Conservation (phyloP, 2,113 vertebrate species). For the Accipiter cooperii region DNA sequence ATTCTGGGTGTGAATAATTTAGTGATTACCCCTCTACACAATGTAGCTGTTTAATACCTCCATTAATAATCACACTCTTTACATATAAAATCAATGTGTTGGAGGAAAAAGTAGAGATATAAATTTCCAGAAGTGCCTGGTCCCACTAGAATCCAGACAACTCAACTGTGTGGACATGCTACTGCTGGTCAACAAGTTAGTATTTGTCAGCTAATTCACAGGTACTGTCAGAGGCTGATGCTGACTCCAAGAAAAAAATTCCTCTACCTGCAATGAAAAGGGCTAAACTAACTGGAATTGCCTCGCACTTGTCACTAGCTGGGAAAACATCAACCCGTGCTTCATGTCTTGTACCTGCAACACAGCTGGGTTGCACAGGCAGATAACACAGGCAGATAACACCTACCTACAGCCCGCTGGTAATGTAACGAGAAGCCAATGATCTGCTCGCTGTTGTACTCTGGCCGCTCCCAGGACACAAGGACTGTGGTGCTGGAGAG, state of each 20-base stretch:
- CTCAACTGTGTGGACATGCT: rapidly evolving
- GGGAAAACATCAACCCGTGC: background rate
- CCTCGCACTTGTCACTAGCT: background rate
- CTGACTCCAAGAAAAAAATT: background rate
- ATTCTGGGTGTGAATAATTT: background rate
- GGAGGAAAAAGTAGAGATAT: background rate
- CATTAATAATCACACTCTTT: background rate
- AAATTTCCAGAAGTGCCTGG: background rate
- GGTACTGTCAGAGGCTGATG: background rate
- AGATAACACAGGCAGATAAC: background rate
- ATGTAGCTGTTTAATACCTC: background rate
- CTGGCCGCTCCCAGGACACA: conserved; percentile 89
- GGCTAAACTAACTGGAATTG: background rate
- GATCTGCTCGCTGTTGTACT: conserved; percentile 91
- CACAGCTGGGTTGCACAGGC: background rate
- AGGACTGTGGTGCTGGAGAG: conserved; percentile 86
- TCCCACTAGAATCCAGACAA: background rate
- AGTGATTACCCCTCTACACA: background rate
- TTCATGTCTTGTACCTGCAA: background rate
- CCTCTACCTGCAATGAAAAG: background rate
- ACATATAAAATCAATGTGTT: background rate
- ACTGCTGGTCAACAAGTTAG: background rate
- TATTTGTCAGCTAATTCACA: background rate
- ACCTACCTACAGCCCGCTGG: conserved; percentile 83
- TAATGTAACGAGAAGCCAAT: conserved; percentile 97